phyloP scores from a whole-genome alignment of 2,888 invertebrate genomes.

The Aplocera efformata region DNA sequence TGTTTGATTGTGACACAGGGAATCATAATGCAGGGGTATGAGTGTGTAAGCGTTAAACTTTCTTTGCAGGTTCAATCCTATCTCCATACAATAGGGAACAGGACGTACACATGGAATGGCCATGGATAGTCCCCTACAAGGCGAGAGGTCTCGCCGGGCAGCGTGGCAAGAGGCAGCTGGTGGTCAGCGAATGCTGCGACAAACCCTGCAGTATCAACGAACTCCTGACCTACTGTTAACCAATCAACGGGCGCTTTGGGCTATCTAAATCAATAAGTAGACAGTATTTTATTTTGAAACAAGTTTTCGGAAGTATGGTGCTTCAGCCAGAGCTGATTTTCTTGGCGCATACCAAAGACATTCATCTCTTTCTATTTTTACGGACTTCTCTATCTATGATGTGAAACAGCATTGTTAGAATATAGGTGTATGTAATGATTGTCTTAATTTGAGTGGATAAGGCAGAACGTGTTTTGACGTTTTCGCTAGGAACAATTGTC shows the following conservation, averaged over 20 bases:
- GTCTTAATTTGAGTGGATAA: too few relatives aligned
- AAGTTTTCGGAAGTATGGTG: neutral
- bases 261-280: neutral
- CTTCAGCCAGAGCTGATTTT: slow-evolving; percentile 15
- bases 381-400: too few relatives aligned
- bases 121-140: slow-evolving; percentile 45
- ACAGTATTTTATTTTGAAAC: too few relatives aligned
- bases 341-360: neutral
- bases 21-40: too few relatives aligned
- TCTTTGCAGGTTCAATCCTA: slow-evolving; percentile 40
- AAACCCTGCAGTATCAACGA: slow-evolving; percentile 52
- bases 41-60: slow-evolving; percentile 2
- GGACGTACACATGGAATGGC: slow-evolving; percentile 40
- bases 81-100: slow-evolving; percentile 47
- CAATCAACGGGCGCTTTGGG: slow-evolving; percentile 4
- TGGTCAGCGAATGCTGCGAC: slow-evolving; percentile 59
- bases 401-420: too few relatives aligned
- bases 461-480: too few relatives aligned
- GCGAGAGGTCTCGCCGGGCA: slow-evolving; percentile 36
- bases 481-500: too few relatives aligned
- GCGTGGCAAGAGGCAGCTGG: slow-evolving; percentile 47
- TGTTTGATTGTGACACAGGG: too few relatives aligned
- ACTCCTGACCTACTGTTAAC: slow-evolving; percentile 48
- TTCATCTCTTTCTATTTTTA: too few relatives aligned
- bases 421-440: too few relatives aligned